Evolutionary conservation across 2,113 vertebrate species (phyloP), one percentile per base, ranked within the genome.

Genomic region (Formicarius rufipectus): DNA sequence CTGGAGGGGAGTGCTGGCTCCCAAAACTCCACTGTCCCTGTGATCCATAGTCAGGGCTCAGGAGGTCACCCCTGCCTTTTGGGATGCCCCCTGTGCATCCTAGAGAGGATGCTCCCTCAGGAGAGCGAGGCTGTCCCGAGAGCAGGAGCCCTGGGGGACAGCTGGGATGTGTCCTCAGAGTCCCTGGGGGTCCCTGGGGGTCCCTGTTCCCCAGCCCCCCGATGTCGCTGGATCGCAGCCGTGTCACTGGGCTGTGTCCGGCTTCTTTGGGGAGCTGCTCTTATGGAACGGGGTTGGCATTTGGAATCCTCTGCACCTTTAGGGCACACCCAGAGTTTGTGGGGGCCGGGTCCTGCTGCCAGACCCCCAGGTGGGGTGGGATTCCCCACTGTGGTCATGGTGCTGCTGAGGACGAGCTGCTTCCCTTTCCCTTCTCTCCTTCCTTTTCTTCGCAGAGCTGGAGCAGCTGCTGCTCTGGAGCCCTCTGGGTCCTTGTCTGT

Each of bases 11-110:
- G 20, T 20, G 44, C 9, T 20, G 5, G 14, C 17, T 71, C 30
- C 62, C 9, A 0, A 2, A 8, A 31, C 30, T 47, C 13, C 24
- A 1, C 68, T 0, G 0, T 74, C 31, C 22, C 4, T 6, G 6
- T 4, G 24, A 14, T 12, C 8, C 39, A 2, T 30, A 39, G 27
- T 22, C 6, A 4, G 47, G 84, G 30, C 17, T 37, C 47, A 23
- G 68, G 58, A 71, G 49, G 15, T 25, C 15, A 0, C 47, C 13
- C 31, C 56, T 2, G 5, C 40, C 30, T 58, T 25, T 8, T 33
- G 58, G 67, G 45, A 0, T 35, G 45, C n/a, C 60, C 35, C 56
- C 11, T 6, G 45, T 44, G 33, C 47, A 5, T 21, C 22, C 64
- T 12, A 8, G 6, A 28, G 30, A 4, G 59, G 35, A 27, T 39